Conservation (phyloP, 2,888 invertebrate genomes). For the Piscicola geometra region DNA sequence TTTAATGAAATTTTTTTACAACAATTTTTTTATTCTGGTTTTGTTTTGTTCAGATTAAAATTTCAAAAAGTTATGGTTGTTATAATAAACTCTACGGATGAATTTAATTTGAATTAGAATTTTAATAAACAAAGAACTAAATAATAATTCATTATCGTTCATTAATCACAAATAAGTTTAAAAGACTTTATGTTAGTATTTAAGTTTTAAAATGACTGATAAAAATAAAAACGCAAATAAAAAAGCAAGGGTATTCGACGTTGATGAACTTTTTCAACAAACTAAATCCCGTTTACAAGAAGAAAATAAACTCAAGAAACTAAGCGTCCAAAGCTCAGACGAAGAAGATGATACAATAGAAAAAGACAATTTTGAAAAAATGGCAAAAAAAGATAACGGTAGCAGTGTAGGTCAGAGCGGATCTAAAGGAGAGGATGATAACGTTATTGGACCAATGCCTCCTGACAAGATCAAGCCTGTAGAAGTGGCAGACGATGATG, state of each 20-base stretch:
- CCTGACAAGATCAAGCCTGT: neutral
- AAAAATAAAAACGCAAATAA: conserved; percentile 56
- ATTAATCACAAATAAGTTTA: neutral
- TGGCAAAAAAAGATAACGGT: neutral
- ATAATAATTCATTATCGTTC: neutral
- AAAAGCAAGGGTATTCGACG: conserved; percentile 78
- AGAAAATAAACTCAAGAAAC: conserved; percentile 33
- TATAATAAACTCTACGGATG: no score
- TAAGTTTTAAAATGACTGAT: conserved; percentile 15
- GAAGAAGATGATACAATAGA: conserved; percentile 33
- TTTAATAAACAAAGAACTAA: neutral
- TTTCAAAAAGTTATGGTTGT: no score
- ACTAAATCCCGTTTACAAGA: conserved; percentile 57
- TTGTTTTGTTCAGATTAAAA: no score
- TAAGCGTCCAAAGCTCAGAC: neutral
- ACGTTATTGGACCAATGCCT: conserved; percentile 17
- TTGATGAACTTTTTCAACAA: conserved; percentile 65
- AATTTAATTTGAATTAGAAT: no score
- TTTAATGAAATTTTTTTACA: no score
- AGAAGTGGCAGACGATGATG: neutral
- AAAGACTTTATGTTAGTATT: neutral
- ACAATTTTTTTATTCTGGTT: no score
- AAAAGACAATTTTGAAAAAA: neutral
- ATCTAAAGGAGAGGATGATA: conserved; percentile 14
- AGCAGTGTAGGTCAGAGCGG: neutral